Evolutionary conservation across 2,797 vertebrate genomes (phyloP).

Genomic region (Paramormyrops hopkinsi): DNA sequence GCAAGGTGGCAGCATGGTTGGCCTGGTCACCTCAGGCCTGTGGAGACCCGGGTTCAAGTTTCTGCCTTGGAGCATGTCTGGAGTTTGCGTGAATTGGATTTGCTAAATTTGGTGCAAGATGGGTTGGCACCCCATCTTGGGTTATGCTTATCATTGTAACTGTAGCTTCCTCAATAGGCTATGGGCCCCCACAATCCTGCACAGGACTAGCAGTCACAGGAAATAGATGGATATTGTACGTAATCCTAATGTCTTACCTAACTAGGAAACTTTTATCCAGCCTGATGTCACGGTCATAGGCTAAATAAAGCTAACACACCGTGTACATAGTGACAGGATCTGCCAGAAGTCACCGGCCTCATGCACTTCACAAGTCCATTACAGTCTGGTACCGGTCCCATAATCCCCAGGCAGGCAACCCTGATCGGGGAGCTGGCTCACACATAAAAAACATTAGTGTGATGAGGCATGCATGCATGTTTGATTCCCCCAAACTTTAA

Average conservation of each 20-base stretch:
- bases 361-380: neutral
- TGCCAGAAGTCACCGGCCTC: neutral
- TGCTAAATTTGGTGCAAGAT: neutral
- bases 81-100: neutral
- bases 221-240: neutral
- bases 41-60: neutral
- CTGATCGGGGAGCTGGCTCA: neutral
- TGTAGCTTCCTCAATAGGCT: neutral
- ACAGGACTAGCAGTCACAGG: neutral
- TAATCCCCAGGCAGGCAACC: neutral
- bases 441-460: neutral
- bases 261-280: neutral
- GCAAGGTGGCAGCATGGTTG: neutral
- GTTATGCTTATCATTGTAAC: neutral
- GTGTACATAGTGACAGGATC: neutral
- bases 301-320: neutral
- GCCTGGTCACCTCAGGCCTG: neutral
- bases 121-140: neutral
- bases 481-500: neutral
- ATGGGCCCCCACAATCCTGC: neutral
- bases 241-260: neutral
- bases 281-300: neutral
- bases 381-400: neutral
- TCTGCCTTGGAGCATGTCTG: neutral
- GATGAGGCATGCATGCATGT: neutral